phyloP scores from a whole-genome alignment of 2,113 vertebrate species.

The Zosterops borbonicus region DNA sequence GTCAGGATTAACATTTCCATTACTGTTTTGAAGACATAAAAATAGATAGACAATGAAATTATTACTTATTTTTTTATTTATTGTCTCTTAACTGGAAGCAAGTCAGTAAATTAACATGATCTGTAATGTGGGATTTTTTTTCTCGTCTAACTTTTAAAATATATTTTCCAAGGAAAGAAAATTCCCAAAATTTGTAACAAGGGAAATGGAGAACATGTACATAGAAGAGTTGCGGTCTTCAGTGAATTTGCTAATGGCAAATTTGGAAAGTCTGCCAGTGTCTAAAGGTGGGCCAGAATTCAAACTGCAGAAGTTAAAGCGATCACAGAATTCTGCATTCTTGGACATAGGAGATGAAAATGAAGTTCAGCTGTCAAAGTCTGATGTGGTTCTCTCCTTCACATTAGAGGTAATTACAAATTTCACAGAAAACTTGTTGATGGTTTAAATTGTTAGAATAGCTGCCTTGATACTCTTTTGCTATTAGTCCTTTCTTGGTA shows the following conservation, averaged over 20 bases:
- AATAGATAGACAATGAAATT: not conserved
- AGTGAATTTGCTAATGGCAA: slow-evolving; percentile 94
- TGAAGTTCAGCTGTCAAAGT: slow-evolving; percentile 90
- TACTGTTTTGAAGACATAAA: not conserved
- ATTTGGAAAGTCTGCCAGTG: slow-evolving; percentile 96
- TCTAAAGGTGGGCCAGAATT: slow-evolving; percentile 93
- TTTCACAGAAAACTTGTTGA: not conserved
- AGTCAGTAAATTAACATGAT: not conserved
- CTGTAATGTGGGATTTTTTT: not conserved
- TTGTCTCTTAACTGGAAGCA: not conserved
- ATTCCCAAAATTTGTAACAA: slow-evolving; percentile 83
- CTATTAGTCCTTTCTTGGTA: not conserved
- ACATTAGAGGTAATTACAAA: slow-evolving; percentile 85
- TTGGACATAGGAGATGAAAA: slow-evolving; percentile 93
- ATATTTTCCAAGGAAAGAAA: slow-evolving; percentile 82
- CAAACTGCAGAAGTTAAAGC: slow-evolving; percentile 91
- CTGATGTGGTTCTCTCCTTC: slow-evolving; percentile 91
- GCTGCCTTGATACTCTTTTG: not conserved
- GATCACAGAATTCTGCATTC: slow-evolving; percentile 91
- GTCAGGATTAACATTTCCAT: not conserved
- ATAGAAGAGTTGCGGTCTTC: slow-evolving; percentile 93
- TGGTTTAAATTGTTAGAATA: not conserved
- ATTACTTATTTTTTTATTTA: not conserved
- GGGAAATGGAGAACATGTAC: slow-evolving; percentile 91
- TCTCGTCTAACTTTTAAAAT: not conserved